Base-by-base conservation (phyloP, 1,140 invertebrate genomes). In the Zeugodacus cucurbitae region DNA sequence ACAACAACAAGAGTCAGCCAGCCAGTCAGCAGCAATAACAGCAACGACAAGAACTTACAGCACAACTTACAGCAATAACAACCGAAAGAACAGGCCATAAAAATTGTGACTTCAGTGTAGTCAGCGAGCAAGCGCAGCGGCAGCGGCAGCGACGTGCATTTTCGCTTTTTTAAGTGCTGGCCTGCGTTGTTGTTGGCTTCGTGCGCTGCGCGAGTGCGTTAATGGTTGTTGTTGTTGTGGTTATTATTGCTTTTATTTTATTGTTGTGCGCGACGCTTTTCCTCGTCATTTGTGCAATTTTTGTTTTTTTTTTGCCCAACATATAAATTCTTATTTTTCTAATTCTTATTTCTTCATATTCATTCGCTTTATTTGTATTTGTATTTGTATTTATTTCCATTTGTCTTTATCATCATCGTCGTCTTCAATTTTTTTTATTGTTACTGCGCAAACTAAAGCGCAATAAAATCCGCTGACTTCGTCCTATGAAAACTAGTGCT, bases 61-160 rank as follows among this genome's bases (percentile, higher is more conserved):
- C 86, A 87, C 86, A 87, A 87, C 59, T 64, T 87, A 87, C 57
- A 87, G 86, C 86, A 87, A 87, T 67, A 87, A 87, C 86, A 87
- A 67, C 62, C 34, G 41, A 88, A 57, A 87, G 87, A 78, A 88
- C 87, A 88, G 87, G 14, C 70, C 44, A 88, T 88, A 88, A 88
- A 88, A 88, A 78, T 88, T 88, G 58, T 78, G 87, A 59, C 67
- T 87, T 87, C n/a, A 44, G 67, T 87, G 86, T 26, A 41, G 22
- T 26, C 48, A 7, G 58, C 58, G n/a, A 62, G n/a, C 58, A 54
- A 54, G 48, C 48, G 14, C 48, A 54, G 48, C 48, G 14, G 48
- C 48, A 32, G 14, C 70, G 26, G 41, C 70, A 78, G 41, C 37
- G 37, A 48, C 10, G 41, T 22, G 70, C 41, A 78, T 44, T 78